Percentiles rank a stretch among this genome's conserved stretches.
These are phyloP conservation scores for Dascyllus trimaculatus DNA, from an alignment of 2,113 vertebrate genomes.

Conservation along the genomic window DNA sequence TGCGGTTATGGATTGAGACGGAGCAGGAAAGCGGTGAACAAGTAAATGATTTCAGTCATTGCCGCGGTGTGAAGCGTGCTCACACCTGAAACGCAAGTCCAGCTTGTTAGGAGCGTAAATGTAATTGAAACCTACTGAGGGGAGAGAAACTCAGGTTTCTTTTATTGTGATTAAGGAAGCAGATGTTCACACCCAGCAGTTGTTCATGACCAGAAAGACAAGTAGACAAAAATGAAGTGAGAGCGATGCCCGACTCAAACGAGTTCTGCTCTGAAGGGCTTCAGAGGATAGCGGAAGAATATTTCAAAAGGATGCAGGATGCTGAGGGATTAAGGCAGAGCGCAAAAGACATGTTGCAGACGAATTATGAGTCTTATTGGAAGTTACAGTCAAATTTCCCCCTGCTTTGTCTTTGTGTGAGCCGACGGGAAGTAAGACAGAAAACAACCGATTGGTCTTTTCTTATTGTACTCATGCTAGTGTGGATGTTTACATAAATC, in stretches of 20 bases:
- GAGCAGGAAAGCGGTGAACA: background rate
- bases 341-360: background rate
- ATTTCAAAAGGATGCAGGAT: background rate
- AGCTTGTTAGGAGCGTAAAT: background rate
- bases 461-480: background rate
- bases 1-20: background rate
- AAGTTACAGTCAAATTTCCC: background rate
- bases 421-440: background rate
- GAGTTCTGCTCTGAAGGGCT: background rate
- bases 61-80: background rate
- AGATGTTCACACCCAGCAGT: background rate
- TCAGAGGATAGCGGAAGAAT: background rate
- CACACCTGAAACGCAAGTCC: slow-evolving; percentile 4
- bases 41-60: background rate
- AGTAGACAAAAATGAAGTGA: background rate
- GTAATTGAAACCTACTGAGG: background rate
- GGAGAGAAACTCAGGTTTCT: background rate
- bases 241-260: background rate
- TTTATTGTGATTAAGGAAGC: background rate
- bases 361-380: background rate
- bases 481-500: slow-evolving; percentile 18
- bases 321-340: background rate
- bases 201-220: slow-evolving; percentile 2
- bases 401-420: background rate
- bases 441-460: slow-evolving; percentile 1